Evolutionary conservation across 2,797 vertebrate species (phyloP).

Genomic region (Pempheris klunzingeri): DNA sequence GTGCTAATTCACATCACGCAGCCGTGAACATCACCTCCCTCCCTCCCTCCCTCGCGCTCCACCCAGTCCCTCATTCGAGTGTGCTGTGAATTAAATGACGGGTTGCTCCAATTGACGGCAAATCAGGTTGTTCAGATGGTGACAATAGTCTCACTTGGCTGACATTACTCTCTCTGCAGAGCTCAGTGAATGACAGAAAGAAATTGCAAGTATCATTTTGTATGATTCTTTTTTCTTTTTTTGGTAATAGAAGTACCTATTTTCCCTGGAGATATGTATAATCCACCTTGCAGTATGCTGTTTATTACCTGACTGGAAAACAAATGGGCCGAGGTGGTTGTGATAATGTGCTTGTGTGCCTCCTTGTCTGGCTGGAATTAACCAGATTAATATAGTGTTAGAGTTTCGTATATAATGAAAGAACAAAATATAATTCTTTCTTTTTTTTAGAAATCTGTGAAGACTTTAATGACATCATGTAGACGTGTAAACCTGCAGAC

Average conservation of each 20-base stretch:
- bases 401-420: constrained; percentile 9
- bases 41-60: constrained; percentile 15
- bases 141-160: constrained; percentile 56
- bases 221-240: constrained; percentile 50
- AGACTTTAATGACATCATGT: constrained; percentile 3
- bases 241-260: constrained; percentile 40
- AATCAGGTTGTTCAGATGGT: constrained; percentile 41
- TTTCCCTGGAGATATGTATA: constrained; percentile 22
- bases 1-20: constrained; percentile 67
- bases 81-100: constrained; percentile 61
- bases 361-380: constrained; percentile 34
- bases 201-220: constrained; percentile 40
- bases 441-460: background rate
- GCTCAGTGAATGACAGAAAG: constrained; percentile 31
- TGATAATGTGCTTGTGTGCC: constrained; percentile 23
- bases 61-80: constrained; percentile 28
- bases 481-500: background rate
- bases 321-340: constrained; percentile 45
- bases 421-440: background rate
- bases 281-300: constrained; percentile 29
- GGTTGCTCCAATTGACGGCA: constrained; percentile 39
- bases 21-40: constrained; percentile 44
- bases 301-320: constrained; percentile 61
- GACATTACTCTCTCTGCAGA: constrained; percentile 28
- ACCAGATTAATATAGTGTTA: constrained; percentile 18